Evolutionary conservation across 2,113 vertebrate genomes (phyloP), one percentile per base, ranked within the genome.

Genomic region (Pygoscelis adeliae): DNA sequence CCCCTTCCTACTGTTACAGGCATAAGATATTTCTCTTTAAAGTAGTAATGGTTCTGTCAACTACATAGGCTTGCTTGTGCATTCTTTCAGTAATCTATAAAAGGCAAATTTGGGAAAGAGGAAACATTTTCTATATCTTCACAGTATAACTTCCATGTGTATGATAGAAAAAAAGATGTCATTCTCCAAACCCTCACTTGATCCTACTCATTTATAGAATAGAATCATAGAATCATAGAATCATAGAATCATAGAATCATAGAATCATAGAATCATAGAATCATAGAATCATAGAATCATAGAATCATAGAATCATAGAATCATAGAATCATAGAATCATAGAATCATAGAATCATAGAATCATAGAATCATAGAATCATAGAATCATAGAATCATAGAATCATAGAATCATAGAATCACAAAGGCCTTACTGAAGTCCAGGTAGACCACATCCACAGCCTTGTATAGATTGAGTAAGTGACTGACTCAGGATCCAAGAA

Each of bases 1-100:
- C 9, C 22, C 5, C 8, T 74, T 58, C 11, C 9, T n/a, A 40
- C 4, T 0, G 1, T 55, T 77, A 14, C 1, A n/a, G 20, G 13
- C 7, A 6, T 59, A 62, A 85, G 16, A 9, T 38, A 14, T 5
- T 72, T 86, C 17, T 63, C 15, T 74, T 58, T 59, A 50, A 76
- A 56, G 14, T 52, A 38, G 5, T 52, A 47, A 38, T 52, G 13
- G 9, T 55, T 94, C 27, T 90, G 46, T 61, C 27, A 61, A 13
- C 47, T 83, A 44, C 27, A n/a, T 46, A 79, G 6, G 10, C 22
- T 87, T 77, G 7, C 15, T 70, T 84, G 9, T 56, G 20, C 3
- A 2, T 69, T 91, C 15, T 77, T 81, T 38, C 23, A 53, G 15
- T 67, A 46, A 78, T 6, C 6, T 47, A 25, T 23, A 82, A 81